phyloP scores from a whole-genome alignment of 37 sponge, comb jelly and placozoan genomes.

The Haliclona indistincta region DNA sequence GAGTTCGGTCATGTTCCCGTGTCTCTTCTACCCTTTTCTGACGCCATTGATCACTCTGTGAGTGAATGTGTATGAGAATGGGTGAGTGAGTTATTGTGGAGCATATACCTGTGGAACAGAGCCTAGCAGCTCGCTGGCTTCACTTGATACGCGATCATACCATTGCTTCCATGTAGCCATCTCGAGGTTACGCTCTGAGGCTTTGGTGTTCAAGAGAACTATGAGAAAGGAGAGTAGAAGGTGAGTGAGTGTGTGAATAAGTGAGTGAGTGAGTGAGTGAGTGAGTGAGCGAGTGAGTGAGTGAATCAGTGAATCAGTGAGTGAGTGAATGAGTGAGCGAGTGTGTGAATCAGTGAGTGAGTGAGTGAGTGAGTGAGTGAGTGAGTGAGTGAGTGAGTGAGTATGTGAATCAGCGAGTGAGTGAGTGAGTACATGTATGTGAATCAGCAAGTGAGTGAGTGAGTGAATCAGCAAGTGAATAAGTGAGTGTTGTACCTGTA shows the following conservation, averaged over 20 bases:
- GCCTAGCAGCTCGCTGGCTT: no score
- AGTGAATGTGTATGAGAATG: no score
- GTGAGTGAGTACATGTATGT: neutral
- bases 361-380: neutral
- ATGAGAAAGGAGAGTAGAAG: neutral
- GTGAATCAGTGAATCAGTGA: neutral
- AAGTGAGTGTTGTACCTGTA: conserved; percentile 26
- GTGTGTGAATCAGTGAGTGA: no score
- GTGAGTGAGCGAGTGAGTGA: neutral
- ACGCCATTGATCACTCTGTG: no score
- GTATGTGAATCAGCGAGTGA: neutral
- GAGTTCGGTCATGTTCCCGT: conserved; percentile 38
- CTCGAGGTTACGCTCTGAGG: neutral
- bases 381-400: neutral
- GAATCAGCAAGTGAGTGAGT: neutral
- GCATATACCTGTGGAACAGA: no score
- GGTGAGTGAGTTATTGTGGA: no score
- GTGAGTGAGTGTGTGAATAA: conserved; percentile 3
- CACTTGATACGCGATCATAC: conserved; percentile 1
- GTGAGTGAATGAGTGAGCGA: neutral
- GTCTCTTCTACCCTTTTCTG: no score
- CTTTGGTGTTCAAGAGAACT: neutral
- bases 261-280: neutral
- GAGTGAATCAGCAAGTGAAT: neutral
- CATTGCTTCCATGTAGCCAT: neutral